Evolutionary conservation across 2,888 invertebrate species (phyloP).

Genomic region (Metellina segmentata): DNA sequence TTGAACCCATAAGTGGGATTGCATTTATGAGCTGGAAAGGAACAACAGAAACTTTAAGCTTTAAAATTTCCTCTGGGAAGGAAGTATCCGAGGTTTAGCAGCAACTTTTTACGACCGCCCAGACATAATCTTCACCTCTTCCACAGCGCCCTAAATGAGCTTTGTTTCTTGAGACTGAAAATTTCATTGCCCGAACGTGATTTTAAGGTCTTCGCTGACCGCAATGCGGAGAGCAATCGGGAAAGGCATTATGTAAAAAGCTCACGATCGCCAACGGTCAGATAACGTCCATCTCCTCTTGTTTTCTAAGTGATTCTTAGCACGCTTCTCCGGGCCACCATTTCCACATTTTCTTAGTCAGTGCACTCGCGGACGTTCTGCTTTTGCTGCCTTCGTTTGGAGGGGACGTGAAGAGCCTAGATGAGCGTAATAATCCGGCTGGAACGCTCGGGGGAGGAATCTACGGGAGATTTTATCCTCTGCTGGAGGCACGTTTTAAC

Average conservation of each 20-base stretch:
- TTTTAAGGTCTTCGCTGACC: constrained; percentile 41
- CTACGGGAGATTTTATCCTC: constrained; percentile 1
- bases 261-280: constrained; percentile 66
- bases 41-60: neutral
- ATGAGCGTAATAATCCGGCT: constrained; percentile 35
- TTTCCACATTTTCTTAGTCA: constrained; percentile 37
- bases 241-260: constrained; percentile 26
- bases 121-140: constrained; percentile 3
- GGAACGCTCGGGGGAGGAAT: neutral
- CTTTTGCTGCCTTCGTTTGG: constrained; percentile 32
- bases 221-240: constrained; percentile 6
- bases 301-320: constrained; percentile 63
- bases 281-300: constrained; percentile 52
- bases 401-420: constrained; percentile 25
- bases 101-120: neutral
- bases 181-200: constrained; percentile 36
- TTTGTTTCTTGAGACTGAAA: constrained; percentile 24
- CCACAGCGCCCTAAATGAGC: constrained; percentile 14
- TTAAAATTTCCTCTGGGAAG: neutral
- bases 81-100: neutral
- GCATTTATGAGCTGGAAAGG: neutral
- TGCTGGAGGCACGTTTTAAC: neutral
- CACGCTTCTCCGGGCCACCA: constrained; percentile 42
- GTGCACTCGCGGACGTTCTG: constrained; percentile 12
- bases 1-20: neutral